Percentiles rank a stretch among this genome's conserved stretches.
Evolutionary conservation across 2,113 vertebrate genomes (phyloP).

Genomic region (Periophthalmodon schlosseri): DNA sequence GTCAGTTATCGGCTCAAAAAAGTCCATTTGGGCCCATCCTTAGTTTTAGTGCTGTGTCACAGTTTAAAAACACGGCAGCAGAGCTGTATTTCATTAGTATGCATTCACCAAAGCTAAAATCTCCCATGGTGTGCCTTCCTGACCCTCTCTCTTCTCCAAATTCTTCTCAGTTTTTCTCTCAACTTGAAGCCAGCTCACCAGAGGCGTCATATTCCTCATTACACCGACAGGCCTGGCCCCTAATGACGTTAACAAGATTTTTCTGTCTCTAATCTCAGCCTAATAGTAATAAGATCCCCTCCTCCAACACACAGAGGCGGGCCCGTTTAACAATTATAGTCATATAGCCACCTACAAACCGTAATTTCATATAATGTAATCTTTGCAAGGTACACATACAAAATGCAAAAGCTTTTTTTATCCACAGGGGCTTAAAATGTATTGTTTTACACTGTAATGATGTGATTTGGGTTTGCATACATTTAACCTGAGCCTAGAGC

Average conservation of each 20-base stretch:
- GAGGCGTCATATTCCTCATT: slow-evolving; percentile 64
- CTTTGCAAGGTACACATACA: not conserved
- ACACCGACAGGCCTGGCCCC: slow-evolving; percentile 59
- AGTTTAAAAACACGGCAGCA: not conserved
- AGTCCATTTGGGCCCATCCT: too few species aligned
- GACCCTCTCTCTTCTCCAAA: not conserved
- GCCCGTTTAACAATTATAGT: slow-evolving; percentile 36
- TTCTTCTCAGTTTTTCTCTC: not conserved
- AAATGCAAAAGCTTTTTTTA: not conserved
- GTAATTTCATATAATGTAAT: slow-evolving; percentile 7
- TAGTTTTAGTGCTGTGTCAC: not conserved
- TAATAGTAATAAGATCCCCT: slow-evolving; percentile 55
- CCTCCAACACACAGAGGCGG: slow-evolving; percentile 24
- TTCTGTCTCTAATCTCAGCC: slow-evolving; percentile 56
- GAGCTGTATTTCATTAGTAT: not conserved
- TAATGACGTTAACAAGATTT: slow-evolving; percentile 68
- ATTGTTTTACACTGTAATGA: not conserved
- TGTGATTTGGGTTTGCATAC: not conserved
- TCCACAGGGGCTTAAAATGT: not conserved
- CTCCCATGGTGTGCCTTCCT: not conserved
- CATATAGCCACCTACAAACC: not conserved
- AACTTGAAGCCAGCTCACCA: slow-evolving; percentile 37
- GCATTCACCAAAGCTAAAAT: not conserved
- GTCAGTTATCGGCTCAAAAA: too few species aligned
- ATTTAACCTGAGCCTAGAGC: not conserved